Conservation (phyloP, 2,888 invertebrate species). For the Melanchra persicariae region DNA sequence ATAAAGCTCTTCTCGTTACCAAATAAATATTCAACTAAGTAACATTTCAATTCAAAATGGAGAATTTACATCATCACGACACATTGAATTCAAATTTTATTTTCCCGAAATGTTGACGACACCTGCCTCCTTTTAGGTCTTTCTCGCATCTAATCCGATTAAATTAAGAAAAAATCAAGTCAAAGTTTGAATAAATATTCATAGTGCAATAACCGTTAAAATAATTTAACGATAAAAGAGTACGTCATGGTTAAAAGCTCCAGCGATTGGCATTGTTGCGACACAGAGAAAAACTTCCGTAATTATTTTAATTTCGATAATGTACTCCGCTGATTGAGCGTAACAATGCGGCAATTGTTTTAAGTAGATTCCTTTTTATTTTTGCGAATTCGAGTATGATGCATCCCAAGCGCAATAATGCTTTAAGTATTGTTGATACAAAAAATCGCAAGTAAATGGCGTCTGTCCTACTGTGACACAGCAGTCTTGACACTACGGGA, state of each 20-base stretch:
- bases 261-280: constrained; percentile 61
- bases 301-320: constrained; percentile 59
- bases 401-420: constrained; percentile 28
- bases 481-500: constrained; percentile 34
- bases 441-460: constrained; percentile 26
- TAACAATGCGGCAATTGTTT: constrained; percentile 61
- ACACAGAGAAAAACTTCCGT: constrained; percentile 56
- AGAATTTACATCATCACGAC: constrained; percentile 58
- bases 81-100: constrained; percentile 61
- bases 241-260: constrained; percentile 53
- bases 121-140: constrained; percentile 48
- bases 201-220: constrained; percentile 61
- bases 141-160: constrained; percentile 55
- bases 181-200: constrained; percentile 58
- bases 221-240: constrained; percentile 58
- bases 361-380: constrained; percentile 44
- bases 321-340: constrained; percentile 54
- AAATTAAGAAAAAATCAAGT: constrained; percentile 53
- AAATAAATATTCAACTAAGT: constrained; percentile 54
- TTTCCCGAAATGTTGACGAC: constrained; percentile 57
- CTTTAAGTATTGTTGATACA: constrained; percentile 24
- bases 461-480: constrained; percentile 39
- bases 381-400: constrained; percentile 29
- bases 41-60: constrained; percentile 49
- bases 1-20: constrained; percentile 44